Conservation (phyloP, 2,113 vertebrate genomes). For the Ptilorrhoa leucosticta region DNA sequence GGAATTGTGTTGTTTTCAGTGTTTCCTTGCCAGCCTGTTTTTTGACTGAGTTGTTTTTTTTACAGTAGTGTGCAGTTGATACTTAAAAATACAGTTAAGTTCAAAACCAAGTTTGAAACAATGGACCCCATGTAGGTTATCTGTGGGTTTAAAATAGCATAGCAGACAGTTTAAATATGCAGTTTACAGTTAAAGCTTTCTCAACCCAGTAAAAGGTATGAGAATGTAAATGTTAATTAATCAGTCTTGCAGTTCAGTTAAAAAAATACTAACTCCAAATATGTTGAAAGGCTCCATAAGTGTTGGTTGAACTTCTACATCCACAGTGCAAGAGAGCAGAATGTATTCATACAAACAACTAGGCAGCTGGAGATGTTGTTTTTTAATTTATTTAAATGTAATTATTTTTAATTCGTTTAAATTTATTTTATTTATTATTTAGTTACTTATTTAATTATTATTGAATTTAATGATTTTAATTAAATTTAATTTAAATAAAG, state of each 20-base stretch:
- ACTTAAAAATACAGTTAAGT: not conserved
- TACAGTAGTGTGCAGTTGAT: not conserved
- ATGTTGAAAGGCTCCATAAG: not conserved
- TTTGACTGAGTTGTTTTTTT: not conserved
- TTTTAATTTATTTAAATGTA: not conserved
- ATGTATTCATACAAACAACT: not conserved
- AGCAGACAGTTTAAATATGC: not conserved
- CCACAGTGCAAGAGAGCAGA: not conserved
- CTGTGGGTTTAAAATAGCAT: not conserved
- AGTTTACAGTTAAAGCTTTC: slow-evolving; percentile 5
- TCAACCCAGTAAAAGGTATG: not conserved
- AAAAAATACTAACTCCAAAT: not conserved
- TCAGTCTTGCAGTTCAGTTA: not conserved
- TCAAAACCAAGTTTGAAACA: slow-evolving; percentile 18
- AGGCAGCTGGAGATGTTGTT: not conserved
- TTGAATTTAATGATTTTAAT: not conserved
- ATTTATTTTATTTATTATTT: not conserved
- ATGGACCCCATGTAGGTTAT: not conserved
- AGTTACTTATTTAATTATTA: not conserved
- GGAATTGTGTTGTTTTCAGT: not conserved
- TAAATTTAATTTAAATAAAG: not conserved
- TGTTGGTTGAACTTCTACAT: not conserved
- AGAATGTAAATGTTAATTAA: not conserved
- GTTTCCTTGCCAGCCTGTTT: slow-evolving; percentile 1
- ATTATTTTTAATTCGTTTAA: not conserved